Percentiles rank a stretch among this genome's conserved stretches.
These are phyloP conservation scores for Seriola rivoliana DNA, from an alignment of 2,113 vertebrate genomes.

Conservation along the genomic window DNA sequence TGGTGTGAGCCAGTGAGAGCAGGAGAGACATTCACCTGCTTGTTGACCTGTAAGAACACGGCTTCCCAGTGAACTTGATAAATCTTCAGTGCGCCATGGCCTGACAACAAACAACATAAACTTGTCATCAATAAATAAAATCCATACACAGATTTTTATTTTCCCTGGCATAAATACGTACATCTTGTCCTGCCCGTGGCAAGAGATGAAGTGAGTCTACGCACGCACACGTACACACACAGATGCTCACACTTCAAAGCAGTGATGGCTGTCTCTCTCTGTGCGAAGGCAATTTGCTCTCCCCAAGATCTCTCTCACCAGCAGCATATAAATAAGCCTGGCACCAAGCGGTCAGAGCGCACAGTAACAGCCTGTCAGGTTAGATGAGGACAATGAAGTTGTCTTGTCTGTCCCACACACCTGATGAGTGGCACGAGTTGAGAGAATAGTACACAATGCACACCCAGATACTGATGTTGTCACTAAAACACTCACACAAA, in stretches of 20 bases:
- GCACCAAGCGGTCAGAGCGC: constrained; percentile 61
- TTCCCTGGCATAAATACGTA: constrained; percentile 34
- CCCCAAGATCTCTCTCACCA: constrained; percentile 68
- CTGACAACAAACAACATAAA: constrained; percentile 46
- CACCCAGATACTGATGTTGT: constrained; percentile 38
- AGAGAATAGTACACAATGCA: constrained; percentile 9
- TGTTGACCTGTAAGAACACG: constrained; percentile 55
- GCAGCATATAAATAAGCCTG: constrained; percentile 82
- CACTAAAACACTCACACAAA: constrained; percentile 43
- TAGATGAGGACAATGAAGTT: constrained; percentile 75
- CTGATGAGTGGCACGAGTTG: constrained; percentile 50
- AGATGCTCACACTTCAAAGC: constrained; percentile 75
- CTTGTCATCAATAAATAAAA: constrained; percentile 62
- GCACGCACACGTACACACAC: constrained; percentile 39
- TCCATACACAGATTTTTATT: constrained; percentile 35
- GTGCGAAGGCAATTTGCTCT: constrained; percentile 76
- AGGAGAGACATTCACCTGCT: constrained; percentile 53
- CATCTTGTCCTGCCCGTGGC: constrained; percentile 40
- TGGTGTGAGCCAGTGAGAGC: constrained; percentile 35
- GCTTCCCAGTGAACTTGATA: constrained; percentile 30
- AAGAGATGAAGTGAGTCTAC: constrained; percentile 37
- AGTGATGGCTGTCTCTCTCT: constrained; percentile 67
- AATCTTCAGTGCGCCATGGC: constrained; percentile 33
- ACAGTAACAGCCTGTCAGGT: constrained; percentile 74
- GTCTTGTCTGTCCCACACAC: constrained; percentile 52